Conservation (phyloP, 1,140 invertebrate species). For the Caenorhabditis tropicalis region DNA sequence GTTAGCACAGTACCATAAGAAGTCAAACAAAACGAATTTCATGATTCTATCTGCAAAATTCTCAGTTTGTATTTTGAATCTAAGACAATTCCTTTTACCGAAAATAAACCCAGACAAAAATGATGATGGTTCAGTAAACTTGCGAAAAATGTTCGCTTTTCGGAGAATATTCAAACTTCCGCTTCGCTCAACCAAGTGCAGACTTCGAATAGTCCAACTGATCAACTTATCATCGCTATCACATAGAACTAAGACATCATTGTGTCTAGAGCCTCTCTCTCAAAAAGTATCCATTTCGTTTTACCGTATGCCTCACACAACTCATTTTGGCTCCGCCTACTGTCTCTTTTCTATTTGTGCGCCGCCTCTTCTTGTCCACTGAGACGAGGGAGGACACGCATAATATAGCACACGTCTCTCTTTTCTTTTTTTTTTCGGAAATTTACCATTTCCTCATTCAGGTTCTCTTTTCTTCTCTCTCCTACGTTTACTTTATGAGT, state of each 20-base stretch:
- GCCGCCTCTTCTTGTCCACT: slow-evolving; percentile 21
- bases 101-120: background rate
- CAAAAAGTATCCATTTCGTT: background rate
- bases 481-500: slow-evolving; percentile 33
- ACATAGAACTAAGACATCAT: background rate
- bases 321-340: slow-evolving; percentile 38
- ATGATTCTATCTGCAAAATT: background rate
- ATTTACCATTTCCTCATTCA: slow-evolving; percentile 44
- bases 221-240: background rate
- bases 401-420: slow-evolving; percentile 43
- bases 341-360: slow-evolving; percentile 41
- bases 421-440: slow-evolving; percentile 27
- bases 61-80: background rate
- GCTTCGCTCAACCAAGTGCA: background rate
- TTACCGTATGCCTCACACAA: slow-evolving; percentile 20
- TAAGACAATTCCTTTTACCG: background rate
- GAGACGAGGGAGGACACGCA: slow-evolving; percentile 41
- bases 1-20: slow-evolving; percentile 15
- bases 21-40: background rate
- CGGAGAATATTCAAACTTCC: background rate
- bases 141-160: background rate
- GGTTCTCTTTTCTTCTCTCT: background rate
- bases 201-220: background rate
- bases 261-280: background rate
- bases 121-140: background rate